Percentiles rank a stretch among this genome's conserved stretches.
These are phyloP conservation scores for Tolmerus cingulatus DNA, from an alignment of 2,888 invertebrate genomes.

Conservation along the genomic window DNA sequence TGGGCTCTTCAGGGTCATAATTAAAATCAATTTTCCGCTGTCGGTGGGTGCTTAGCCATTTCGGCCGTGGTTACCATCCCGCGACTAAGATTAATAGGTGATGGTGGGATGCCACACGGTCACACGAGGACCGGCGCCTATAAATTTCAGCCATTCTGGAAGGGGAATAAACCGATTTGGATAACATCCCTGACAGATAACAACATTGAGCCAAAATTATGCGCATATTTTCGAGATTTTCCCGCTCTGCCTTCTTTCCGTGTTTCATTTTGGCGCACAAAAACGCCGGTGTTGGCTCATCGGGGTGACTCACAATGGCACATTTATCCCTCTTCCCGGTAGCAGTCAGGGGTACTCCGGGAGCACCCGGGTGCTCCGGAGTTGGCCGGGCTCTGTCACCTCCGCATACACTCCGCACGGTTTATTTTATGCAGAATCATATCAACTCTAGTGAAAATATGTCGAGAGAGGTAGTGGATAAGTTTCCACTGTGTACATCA, in stretches of 20 bases:
- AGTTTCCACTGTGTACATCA: conserved; percentile 8
- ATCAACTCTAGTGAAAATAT: conserved; percentile 32
- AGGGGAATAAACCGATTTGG: conserved; percentile 15
- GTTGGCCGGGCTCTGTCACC: background rate
- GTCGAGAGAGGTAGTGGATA: conserved; percentile 8
- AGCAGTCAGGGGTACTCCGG: background rate
- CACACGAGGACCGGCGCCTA: background rate
- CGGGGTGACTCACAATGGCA: background rate
- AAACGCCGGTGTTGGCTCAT: background rate
- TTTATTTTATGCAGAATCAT: conserved; percentile 25
- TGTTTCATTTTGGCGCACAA: conserved; percentile 6
- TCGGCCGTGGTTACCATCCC: background rate
- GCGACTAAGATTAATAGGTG: background rate
- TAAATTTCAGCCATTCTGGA: conserved; percentile 16
- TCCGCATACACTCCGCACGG: background rate
- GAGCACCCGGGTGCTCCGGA: background rate
- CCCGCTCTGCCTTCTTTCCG: background rate
- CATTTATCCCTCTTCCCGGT: background rate
- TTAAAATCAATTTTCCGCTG: background rate
- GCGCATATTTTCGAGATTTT: conserved; percentile 21
- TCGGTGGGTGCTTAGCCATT: background rate
- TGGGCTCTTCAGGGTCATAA: background rate
- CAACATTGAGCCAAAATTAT: conserved; percentile 26
- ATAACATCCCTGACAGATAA: conserved; percentile 13
- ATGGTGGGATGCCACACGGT: background rate